Conservation (phyloP, 2,797 vertebrate genomes). For the Cyclura pinguis region DNA sequence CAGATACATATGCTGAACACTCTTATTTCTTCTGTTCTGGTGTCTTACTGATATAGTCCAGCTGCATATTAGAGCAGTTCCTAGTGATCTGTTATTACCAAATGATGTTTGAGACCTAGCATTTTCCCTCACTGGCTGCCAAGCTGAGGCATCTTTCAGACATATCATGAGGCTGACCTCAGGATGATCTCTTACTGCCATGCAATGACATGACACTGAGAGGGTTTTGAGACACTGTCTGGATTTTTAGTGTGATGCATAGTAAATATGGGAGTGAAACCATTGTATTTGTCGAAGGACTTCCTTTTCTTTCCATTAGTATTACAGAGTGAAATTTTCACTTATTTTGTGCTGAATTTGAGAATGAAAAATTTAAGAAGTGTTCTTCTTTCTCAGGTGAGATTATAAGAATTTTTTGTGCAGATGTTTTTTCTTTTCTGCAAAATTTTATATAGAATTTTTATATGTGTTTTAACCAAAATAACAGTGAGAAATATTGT, state of each 20-base stretch:
- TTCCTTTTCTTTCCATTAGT: background rate
- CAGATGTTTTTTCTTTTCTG: too few species aligned
- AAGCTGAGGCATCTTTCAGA: background rate
- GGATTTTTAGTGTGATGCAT: background rate
- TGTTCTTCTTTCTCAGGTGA: too few species aligned
- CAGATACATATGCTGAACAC: background rate
- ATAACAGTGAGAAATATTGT: too few species aligned
- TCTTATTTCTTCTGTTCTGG: background rate
- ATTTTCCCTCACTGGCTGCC: background rate
- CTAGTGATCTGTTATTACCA: background rate
- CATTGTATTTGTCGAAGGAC: background rate
- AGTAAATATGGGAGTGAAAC: background rate
- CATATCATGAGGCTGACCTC: background rate
- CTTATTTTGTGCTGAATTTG: too few species aligned
- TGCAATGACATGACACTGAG: background rate
- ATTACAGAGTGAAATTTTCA: background rate
- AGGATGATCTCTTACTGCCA: background rate
- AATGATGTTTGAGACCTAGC: background rate
- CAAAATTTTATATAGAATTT: too few species aligned
- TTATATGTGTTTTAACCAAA: too few species aligned
- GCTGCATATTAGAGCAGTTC: background rate
- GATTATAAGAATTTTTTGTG: too few species aligned
- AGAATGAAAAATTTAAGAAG: too few species aligned
- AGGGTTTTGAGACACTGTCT: background rate
- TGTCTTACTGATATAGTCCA: background rate